Base-by-base conservation (phyloP, 2,888 invertebrate genomes). In the Phoenoteleia sp. region DNA sequence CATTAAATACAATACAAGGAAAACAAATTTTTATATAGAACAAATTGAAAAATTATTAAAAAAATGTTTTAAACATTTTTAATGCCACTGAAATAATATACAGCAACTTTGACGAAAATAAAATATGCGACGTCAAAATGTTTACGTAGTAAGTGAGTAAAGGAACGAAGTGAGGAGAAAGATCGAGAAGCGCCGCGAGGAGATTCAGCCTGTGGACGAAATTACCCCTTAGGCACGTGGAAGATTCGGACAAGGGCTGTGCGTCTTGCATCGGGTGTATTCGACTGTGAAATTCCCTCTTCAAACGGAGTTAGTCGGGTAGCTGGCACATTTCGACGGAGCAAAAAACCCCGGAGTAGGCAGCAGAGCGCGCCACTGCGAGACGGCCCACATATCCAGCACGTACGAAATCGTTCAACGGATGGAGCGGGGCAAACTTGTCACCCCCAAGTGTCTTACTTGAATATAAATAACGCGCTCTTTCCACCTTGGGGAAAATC, bases 231-330 rank as follows among this genome's bases (percentile, higher is more conserved):
- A 56, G 80, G 67, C 79, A 80, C 67, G 85, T 80, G 82, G 81
- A 84, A 87, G 84, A 88, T 87, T 88, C 84, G 86, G 86, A 81
- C 85, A 80, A 84, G 87, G 86, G 84, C 87, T 87, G 89, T 87
- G 87, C 89, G 89, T 91, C 90, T 91, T 90, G 91, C 90, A 92
- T 90, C 91, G 89, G 66, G 89, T 91, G 91, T 89, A 90, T 91
- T 91, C 92, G 92, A 92, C 93, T 93, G 93, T 92, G 88, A 93
- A 93, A 93, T 93, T 93, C 90, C 90, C 91, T 93, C 92, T 92
- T 93, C 91, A 92, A 92, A 92, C 91, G 91, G 90, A 90, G 90
- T 81, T 74, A 58, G 66, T 88, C 89, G 87, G 87, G 85, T 88
- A 89, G 89, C 89, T 87, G 90, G 91, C 89, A 88, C 90, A 90